Conservation (phyloP, 37 sponge, comb jelly and placozoan species). For the Lycopodina hypogea region DNA sequence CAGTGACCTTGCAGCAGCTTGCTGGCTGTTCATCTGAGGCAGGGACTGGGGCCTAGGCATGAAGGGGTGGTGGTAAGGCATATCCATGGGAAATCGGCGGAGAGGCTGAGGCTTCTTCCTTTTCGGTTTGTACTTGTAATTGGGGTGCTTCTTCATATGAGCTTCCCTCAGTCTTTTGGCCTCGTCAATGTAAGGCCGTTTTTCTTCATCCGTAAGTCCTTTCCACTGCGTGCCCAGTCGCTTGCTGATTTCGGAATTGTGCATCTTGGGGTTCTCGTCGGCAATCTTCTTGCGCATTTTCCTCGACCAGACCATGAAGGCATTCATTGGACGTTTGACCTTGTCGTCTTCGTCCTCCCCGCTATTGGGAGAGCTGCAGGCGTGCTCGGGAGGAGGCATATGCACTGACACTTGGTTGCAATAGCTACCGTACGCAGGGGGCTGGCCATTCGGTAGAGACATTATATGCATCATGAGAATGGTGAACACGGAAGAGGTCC, state of each 20-base stretch:
- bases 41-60: constrained; percentile 23
- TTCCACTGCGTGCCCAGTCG: constrained; percentile 97
- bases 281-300: constrained; percentile 96
- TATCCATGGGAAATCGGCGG: constrained; percentile 38
- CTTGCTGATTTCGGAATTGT: constrained; percentile 98
- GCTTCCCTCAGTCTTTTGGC: constrained; percentile 87
- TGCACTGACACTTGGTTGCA: constrained; percentile 5
- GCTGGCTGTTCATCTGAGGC: constrained; percentile 8
- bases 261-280: constrained; percentile 99
- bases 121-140: constrained; percentile 99
- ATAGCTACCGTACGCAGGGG: constrained; percentile 21
- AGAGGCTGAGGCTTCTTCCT: constrained; percentile 83
- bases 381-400: constrained; percentile 22
- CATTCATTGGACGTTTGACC: constrained; percentile 99
- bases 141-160: constrained; percentile 97
- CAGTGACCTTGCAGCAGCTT: constrained; percentile 20
- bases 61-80: constrained; percentile 18
- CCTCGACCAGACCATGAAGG: constrained; percentile 99
- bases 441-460: constrained; percentile 44
- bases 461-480: constrained; percentile 42
- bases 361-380: constrained; percentile 47
- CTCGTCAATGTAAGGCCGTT: constrained; percentile 94
- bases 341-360: constrained; percentile 87
- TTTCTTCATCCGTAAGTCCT: constrained; percentile 84
- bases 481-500: background rate